Percentiles rank a stretch among this genome's conserved stretches.
Conservation (phyloP, 2,888 invertebrate species). For the Operophtera brumata region DNA sequence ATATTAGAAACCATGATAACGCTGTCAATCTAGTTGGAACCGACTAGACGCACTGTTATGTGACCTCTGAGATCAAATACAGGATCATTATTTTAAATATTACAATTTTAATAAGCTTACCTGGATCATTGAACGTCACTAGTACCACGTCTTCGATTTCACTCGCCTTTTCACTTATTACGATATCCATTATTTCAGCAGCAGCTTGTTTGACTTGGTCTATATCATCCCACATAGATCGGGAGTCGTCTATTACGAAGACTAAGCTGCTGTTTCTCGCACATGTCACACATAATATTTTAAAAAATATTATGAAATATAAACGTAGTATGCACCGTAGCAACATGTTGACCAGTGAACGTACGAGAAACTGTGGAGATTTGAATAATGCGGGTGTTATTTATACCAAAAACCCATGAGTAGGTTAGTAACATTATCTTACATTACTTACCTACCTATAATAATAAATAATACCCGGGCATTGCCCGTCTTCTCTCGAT, state of each 20-base stretch:
- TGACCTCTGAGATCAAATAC: too few relatives aligned
- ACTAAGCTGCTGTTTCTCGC: constrained; percentile 34
- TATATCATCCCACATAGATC: constrained; percentile 41
- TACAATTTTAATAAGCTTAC: constrained; percentile 27
- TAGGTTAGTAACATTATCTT: background rate
- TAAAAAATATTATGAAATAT: constrained; percentile 1
- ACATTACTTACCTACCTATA: too few relatives aligned
- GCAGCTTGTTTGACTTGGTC: constrained; percentile 32
- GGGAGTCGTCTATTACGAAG: constrained; percentile 44
- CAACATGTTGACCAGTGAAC: background rate
- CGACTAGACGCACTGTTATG: too few relatives aligned
- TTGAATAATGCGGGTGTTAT: background rate
- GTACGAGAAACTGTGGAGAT: background rate
- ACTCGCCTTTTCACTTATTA: constrained; percentile 35
- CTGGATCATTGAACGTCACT: constrained; percentile 49
- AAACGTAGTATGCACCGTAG: background rate
- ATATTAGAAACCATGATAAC: too few relatives aligned
- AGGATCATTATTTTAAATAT: too few relatives aligned
- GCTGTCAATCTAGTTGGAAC: too few relatives aligned
- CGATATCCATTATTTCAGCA: constrained; percentile 35
- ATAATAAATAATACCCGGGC: background rate
- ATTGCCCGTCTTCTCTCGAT: too few relatives aligned
- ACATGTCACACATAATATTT: constrained; percentile 29
- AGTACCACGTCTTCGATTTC: constrained; percentile 42
- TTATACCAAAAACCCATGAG: background rate